phyloP scores from a whole-genome alignment of 1,140 invertebrate genomes.

The Cherax quadricarinatus region DNA sequence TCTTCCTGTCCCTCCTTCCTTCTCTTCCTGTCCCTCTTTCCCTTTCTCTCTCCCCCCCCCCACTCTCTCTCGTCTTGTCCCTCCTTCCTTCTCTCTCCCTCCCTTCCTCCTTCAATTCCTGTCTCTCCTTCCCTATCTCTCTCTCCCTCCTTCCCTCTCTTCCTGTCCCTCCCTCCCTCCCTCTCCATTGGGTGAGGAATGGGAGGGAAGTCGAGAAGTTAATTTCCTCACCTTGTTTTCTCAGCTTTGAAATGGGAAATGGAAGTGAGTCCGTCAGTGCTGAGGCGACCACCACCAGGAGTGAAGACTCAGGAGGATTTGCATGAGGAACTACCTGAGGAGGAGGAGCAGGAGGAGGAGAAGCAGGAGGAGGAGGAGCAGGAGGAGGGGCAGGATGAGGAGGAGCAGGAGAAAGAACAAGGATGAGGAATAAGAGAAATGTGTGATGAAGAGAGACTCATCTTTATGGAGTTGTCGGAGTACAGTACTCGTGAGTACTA shows the following conservation, averaged over 20 bases:
- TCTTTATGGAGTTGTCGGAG: no score
- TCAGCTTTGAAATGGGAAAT: neutral
- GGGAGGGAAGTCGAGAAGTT: neutral
- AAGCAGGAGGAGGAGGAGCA: no score
- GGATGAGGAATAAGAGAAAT: no score
- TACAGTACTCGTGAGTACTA: no score
- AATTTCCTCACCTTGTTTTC: slow-evolving; percentile 17
- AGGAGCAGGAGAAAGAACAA: neutral
- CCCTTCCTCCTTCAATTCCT: neutral
- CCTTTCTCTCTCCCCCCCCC: neutral
- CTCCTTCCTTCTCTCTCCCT: neutral
- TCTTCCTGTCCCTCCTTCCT: neutral
- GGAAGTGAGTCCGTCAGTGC: neutral
- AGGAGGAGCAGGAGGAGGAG: neutral
- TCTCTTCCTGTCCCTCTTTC: neutral
- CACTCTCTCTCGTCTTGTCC: neutral
- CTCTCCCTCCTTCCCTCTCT: neutral
- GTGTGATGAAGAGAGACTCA: no score
- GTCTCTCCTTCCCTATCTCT: neutral
- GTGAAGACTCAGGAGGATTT: neutral
- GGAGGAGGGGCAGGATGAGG: no score
- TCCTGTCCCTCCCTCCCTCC: no score
- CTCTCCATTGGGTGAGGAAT: neutral
- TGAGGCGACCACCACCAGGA: neutral
- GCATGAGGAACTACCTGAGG: neutral